phyloP scores from a whole-genome alignment of 2,797 vertebrate genomes.

The Tiaroga cobitis region DNA sequence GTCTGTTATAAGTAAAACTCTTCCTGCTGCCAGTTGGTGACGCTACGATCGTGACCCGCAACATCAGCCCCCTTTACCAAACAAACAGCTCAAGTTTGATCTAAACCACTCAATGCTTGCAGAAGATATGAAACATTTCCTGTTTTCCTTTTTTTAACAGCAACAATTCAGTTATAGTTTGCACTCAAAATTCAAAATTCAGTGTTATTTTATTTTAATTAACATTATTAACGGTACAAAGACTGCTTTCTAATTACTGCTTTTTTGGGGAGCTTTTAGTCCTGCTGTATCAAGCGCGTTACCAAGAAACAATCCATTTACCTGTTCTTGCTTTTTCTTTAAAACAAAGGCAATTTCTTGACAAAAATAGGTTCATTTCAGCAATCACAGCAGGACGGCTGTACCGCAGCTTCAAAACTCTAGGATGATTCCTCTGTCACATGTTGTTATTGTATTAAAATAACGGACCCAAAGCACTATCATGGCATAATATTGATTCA shows the following conservation, averaged over 20 bases:
- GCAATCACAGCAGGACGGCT: constrained; percentile 1
- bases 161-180: not conserved
- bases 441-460: not conserved
- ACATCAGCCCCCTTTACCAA: not conserved
- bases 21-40: not conserved
- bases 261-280: not conserved
- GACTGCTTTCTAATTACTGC: not conserved
- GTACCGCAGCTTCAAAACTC: not conserved
- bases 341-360: not conserved
- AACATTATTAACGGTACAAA: not conserved
- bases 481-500: not conserved
- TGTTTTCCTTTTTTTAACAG: not conserved
- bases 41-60: not conserved
- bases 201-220: not conserved
- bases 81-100: not conserved
- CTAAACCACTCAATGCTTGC: not conserved
- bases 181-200: not conserved
- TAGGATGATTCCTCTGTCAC: not conserved
- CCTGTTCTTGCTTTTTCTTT: not conserved
- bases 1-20: not conserved
- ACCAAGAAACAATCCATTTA: not conserved
- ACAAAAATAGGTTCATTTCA: not conserved
- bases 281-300: not conserved
- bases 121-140: not conserved
- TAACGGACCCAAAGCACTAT: not conserved